These are phyloP conservation scores for Macroramphosus scolopax DNA, from an alignment of 2,797 vertebrate genomes.

Conservation along the genomic window DNA sequence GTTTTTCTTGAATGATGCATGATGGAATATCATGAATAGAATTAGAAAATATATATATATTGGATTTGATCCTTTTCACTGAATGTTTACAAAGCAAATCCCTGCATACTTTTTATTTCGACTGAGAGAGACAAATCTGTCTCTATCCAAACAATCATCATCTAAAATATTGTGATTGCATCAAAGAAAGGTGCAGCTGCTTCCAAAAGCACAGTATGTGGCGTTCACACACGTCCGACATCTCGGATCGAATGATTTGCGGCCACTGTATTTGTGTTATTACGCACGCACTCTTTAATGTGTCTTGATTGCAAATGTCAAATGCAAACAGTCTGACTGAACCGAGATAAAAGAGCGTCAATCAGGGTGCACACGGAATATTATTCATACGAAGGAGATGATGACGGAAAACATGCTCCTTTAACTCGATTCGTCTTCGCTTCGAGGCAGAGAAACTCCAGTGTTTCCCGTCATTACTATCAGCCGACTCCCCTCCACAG, in stretches of 20 bases:
- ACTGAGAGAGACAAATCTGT: too few species aligned
- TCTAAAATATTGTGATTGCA: too few species aligned
- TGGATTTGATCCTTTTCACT: too few species aligned
- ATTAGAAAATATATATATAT: too few species aligned
- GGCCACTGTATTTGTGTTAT: constrained; percentile 25
- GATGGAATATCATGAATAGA: too few species aligned
- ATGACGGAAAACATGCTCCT: constrained; percentile 53
- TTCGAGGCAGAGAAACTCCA: constrained; percentile 50
- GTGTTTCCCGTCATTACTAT: constrained; percentile 57
- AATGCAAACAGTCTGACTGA: constrained; percentile 43
- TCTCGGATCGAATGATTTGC: constrained; percentile 34
- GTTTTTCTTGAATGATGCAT: too few species aligned
- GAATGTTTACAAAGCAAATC: too few species aligned
- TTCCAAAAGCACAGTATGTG: constrained; percentile 33
- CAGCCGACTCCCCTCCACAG: constrained; percentile 59
- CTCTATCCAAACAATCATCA: too few species aligned
- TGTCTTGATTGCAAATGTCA: constrained; percentile 30
- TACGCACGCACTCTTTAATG: constrained; percentile 36
- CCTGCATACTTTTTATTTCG: too few species aligned
- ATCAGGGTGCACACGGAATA: constrained; percentile 34
- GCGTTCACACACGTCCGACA: constrained; percentile 28
- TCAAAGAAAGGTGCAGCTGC: too few species aligned
- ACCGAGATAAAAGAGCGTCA: constrained; percentile 46
- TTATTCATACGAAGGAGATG: constrained; percentile 49
- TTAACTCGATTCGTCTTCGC: constrained; percentile 35